Evolutionary conservation across 2,113 vertebrate species (phyloP).

Genomic region (Pseudopipra pipra): DNA sequence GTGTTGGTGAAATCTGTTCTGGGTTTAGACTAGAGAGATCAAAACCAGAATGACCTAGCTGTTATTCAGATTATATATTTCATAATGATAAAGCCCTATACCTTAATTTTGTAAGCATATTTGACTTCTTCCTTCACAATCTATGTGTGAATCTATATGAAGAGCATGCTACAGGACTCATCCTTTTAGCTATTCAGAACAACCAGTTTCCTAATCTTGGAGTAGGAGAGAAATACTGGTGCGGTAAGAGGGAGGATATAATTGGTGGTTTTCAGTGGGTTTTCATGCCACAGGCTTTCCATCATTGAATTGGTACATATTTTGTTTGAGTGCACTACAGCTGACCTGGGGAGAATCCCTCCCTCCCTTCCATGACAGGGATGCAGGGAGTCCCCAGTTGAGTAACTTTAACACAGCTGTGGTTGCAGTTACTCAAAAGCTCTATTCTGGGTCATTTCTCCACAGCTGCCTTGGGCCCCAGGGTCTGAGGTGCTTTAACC

Average conservation of each 20-base stretch:
- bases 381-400: neutral
- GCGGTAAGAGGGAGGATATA: neutral
- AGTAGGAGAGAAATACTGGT: neutral
- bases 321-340: neutral
- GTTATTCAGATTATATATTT: neutral
- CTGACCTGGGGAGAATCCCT: neutral
- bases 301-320: rapidly evolving
- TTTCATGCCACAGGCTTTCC: neutral
- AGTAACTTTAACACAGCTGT: neutral
- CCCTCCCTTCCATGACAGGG: neutral
- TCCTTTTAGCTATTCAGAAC: neutral
- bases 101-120: neutral
- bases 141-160: neutral
- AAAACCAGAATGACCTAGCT: neutral
- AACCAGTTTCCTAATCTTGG: neutral
- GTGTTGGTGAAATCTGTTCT: neutral
- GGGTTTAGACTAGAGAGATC: neutral
- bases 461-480: neutral
- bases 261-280: neutral
- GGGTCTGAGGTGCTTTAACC: neutral
- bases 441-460: neutral
- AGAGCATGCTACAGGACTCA: neutral
- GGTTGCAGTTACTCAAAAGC: neutral
- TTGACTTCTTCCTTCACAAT: neutral
- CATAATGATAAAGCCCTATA: neutral